Evolutionary conservation across 2,113 vertebrate genomes (phyloP).

Genomic region (Hiodon alosoides): DNA sequence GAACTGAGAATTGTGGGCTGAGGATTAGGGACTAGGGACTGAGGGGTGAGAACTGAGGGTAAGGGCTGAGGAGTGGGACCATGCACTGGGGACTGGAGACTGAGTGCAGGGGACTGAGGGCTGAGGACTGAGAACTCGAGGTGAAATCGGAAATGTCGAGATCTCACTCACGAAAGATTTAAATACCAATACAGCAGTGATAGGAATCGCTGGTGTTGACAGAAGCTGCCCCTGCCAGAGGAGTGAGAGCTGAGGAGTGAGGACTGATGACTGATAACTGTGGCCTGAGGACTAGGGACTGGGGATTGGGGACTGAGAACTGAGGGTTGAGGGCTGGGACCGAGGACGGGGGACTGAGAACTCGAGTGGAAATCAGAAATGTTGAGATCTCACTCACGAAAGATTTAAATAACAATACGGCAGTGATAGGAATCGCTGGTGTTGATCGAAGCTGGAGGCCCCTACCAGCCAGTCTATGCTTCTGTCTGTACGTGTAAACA

Average conservation of each 20-base stretch:
- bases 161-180: slow-evolving; percentile 14
- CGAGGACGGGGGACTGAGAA: background rate
- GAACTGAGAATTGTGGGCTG: slow-evolving; percentile 14
- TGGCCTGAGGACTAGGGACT: too few species aligned
- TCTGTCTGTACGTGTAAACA: background rate
- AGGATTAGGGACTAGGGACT: too few species aligned
- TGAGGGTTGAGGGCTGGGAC: background rate
- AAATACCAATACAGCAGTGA: slow-evolving; percentile 24
- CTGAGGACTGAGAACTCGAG: background rate
- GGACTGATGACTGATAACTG: too few species aligned
- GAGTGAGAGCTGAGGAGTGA: too few species aligned
- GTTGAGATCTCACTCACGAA: slow-evolving; percentile 7
- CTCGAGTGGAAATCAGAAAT: background rate
- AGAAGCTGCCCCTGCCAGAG: slow-evolving; percentile 11
- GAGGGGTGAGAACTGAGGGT: too few species aligned
- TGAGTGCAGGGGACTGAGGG: background rate
- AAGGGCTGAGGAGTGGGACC: too few species aligned
- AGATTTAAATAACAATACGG: slow-evolving; percentile 29
- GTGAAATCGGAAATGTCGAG: slow-evolving; percentile 10
- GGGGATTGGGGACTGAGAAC: background rate
- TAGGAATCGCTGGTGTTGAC: slow-evolving; percentile 24
- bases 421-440: slow-evolving; percentile 21
- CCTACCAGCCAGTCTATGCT: background rate
- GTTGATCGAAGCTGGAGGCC: slow-evolving; percentile 21
- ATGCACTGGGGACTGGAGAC: too few species aligned